phyloP scores from a whole-genome alignment of 2,797 vertebrate species.

The Eleutherodactylus coqui region DNA sequence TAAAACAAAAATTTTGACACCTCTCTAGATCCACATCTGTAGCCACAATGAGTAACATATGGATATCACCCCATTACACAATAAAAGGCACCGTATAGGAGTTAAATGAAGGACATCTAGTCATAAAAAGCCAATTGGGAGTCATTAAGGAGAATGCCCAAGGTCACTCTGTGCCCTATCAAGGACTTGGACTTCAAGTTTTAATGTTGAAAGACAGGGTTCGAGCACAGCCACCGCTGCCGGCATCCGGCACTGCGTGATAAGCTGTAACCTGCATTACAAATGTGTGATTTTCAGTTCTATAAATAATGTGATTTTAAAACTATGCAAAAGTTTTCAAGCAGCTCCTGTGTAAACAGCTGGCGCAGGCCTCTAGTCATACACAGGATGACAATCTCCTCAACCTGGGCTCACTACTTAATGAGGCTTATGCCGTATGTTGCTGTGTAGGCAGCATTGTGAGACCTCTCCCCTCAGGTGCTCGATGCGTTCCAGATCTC shows the following conservation, averaged over 20 bases:
- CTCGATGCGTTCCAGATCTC: background rate
- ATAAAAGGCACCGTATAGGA: background rate
- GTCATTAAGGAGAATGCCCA: background rate
- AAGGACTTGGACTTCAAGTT: background rate
- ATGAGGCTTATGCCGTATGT: conserved; percentile 47
- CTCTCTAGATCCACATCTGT: background rate
- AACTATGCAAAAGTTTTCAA: conserved; percentile 19
- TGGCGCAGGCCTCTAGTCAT: conserved; percentile 36
- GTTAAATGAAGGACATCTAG: background rate
- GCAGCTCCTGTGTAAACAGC: conserved; percentile 34
- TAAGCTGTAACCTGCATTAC: background rate
- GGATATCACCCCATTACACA: background rate
- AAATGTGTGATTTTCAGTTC: conserved; percentile 3
- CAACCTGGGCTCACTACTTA: conserved; percentile 48
- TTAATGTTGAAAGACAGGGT: background rate
- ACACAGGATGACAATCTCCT: conserved; percentile 44
- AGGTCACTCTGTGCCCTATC: background rate
- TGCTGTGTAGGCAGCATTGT: conserved; percentile 24
- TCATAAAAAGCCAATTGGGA: background rate
- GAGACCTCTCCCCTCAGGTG: conserved; percentile 41
- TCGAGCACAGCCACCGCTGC: background rate
- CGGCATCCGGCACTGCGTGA: background rate
- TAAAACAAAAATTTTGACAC: background rate
- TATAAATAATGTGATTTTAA: conserved; percentile 15
- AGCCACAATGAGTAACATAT: background rate